Evolutionary conservation across 2,113 vertebrate genomes (phyloP).

Genomic region (Rhombomys opimus): DNA sequence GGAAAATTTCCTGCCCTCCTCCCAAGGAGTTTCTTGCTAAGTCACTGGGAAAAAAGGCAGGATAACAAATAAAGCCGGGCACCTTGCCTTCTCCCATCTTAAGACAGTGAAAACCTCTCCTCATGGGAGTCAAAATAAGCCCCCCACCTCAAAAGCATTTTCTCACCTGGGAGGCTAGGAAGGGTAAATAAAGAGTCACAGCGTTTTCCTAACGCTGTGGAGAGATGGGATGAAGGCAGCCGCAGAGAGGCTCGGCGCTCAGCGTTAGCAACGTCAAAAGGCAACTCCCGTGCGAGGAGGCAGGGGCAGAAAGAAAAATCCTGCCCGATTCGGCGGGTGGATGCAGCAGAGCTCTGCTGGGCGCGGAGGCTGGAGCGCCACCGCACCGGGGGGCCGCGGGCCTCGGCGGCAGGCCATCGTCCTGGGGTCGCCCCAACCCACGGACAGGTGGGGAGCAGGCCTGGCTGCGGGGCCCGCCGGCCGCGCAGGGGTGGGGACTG

Average conservation of each 20-base stretch:
- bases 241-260: slow-evolving; percentile 54
- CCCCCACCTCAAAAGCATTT: slow-evolving; percentile 53
- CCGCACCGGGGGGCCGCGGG: slow-evolving; percentile 61
- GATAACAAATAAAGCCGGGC: slow-evolving; percentile 70
- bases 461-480: background rate
- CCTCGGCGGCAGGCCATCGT: background rate
- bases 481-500: slow-evolving; percentile 58
- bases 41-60: slow-evolving; percentile 71
- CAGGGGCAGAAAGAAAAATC: slow-evolving; percentile 18
- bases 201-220: slow-evolving; percentile 40
- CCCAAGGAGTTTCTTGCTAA: slow-evolving; percentile 80
- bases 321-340: slow-evolving; percentile 50
- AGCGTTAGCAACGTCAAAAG: slow-evolving; percentile 63
- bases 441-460: slow-evolving; percentile 69
- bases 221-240: background rate
- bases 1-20: slow-evolving; percentile 59
- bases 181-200: background rate
- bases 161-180: slow-evolving; percentile 67
- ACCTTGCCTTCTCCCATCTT: slow-evolving; percentile 49
- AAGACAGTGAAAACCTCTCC: background rate
- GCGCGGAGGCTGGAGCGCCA: slow-evolving; percentile 58
- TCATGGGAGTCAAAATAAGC: slow-evolving; percentile 13
- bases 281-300: slow-evolving; percentile 62
- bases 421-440: slow-evolving; percentile 56
- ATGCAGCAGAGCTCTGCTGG: slow-evolving; percentile 72